Percentiles rank a stretch among this genome's conserved stretches.
phyloP scores from a whole-genome alignment of 2,888 invertebrate genomes.

The Dioctria linearis region DNA sequence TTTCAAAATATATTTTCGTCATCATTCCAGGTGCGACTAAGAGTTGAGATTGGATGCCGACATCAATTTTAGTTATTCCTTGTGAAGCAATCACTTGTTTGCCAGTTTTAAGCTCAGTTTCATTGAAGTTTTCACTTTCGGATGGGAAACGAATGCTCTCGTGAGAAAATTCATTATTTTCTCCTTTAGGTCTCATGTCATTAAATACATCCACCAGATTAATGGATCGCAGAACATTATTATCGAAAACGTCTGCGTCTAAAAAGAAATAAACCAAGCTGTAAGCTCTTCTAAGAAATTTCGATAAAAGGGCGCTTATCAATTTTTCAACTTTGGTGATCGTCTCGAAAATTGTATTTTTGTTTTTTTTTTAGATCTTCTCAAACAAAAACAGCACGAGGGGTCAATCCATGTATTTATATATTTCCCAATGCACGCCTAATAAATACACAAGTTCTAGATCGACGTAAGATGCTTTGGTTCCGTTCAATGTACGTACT shows the following conservation, averaged over 20 bases:
- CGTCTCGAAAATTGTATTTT: neutral
- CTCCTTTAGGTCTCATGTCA: neutral
- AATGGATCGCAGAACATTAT: constrained; percentile 3
- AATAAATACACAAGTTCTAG: neutral
- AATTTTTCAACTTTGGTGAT: neutral
- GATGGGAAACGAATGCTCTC: constrained; percentile 51
- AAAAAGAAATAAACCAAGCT: neutral
- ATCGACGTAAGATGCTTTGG: neutral
- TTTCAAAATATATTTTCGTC: constrained; percentile 77
- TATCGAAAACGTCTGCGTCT: constrained; percentile 26
- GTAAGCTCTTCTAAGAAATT: no score
- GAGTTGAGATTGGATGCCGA: constrained; percentile 72
- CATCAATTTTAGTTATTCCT: constrained; percentile 69
- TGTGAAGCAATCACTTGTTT: constrained; percentile 35
- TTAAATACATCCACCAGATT: constrained; percentile 18
- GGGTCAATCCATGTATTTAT: neutral
- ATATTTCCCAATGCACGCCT: neutral
- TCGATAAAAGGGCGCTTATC: neutral
- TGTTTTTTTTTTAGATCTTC: neutral
- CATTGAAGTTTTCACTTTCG: neutral
- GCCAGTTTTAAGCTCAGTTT: constrained; percentile 10
- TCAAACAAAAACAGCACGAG: no score
- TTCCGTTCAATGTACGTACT: constrained; percentile 10
- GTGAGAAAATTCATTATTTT: constrained; percentile 7
- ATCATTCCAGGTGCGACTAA: constrained; percentile 68